Base-by-base conservation (phyloP, 2,888 invertebrate species). In the Chironomus riparius region DNA sequence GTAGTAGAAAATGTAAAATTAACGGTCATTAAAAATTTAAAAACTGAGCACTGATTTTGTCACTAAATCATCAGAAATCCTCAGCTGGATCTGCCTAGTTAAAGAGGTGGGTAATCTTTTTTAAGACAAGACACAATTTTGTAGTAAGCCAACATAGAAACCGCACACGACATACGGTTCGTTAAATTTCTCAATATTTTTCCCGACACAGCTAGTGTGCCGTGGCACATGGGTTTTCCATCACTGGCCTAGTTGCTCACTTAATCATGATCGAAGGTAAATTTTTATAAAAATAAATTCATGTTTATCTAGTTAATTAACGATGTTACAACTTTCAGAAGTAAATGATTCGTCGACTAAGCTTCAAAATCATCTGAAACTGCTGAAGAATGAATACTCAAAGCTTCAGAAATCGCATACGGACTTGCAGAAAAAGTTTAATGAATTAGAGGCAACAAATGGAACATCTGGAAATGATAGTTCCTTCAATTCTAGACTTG, bases 331-430 rank as follows among this genome's bases (percentile, higher is more conserved):
- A 24, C 6, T 72, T 62, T 72, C 61, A 72, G 72, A 72, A 2
- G n/a, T 38, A 1, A 72, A 72, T 18, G 72, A 72, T 61, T 50
- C 61, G 12, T 22, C 62, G 24, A 50, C 15, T 18, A 91, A 91
- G 83, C 86, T 91, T 79, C 94, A 95, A 83, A 94, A 94, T 82
- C 96, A 97, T 83, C 86, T 97, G 78, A 85, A 90, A 76, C 87
- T 97, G 77, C 86, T 97, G 78, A 91, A 94, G 80, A 94, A 95
- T 79, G 95, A 97, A 84, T 97, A 97, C 84, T 91, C 94, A 6
- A 95, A 94, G 84, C 86, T 97, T 47, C 95, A 96, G 82, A 88
- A 88, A 70, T 89, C 90, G 78, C 91, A 93, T 81, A 88, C 89
- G 6, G 94, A 95, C 80, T 83, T 96, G 38, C 94, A 95, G 82